phyloP scores from a whole-genome alignment of 2,113 vertebrate genomes.

The Leptocoma aspasia region DNA sequence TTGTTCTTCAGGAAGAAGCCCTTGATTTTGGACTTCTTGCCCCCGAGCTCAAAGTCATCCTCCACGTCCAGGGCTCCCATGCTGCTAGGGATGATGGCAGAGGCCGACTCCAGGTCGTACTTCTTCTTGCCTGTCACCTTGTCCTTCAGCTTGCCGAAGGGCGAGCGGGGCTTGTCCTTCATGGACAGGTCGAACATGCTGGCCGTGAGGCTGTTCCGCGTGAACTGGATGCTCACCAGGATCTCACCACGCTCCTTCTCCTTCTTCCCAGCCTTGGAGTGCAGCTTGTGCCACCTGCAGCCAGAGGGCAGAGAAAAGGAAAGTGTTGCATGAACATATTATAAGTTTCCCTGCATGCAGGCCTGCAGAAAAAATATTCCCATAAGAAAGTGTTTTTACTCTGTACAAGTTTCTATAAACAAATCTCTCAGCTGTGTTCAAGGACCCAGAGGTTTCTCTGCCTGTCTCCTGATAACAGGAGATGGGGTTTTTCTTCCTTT shows the following conservation, averaged over 20 bases:
- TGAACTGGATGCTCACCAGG: conserved; percentile 89
- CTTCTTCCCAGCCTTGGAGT: conserved; percentile 92
- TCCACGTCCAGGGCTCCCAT: conserved; percentile 81
- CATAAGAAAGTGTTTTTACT: too few species aligned
- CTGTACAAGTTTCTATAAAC: too few species aligned
- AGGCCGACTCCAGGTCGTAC: conserved; percentile 81
- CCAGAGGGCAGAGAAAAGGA: neutral
- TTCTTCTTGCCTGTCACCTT: conserved; percentile 87
- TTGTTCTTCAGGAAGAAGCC: conserved; percentile 88
- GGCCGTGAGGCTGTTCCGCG: conserved; percentile 88
- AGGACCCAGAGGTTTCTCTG: too few species aligned
- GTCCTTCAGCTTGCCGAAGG: conserved; percentile 91
- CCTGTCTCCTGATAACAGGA: too few species aligned
- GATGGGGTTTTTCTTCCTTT: too few species aligned
- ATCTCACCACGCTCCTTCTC: conserved; percentile 96
- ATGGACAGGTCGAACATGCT: conserved; percentile 97
- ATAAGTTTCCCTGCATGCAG: too few species aligned
- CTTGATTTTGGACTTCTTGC: conserved; percentile 81
- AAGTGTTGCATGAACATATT: too few species aligned
- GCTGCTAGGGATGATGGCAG: conserved; percentile 82
- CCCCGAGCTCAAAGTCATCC: conserved; percentile 79
- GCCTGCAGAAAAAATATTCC: too few species aligned
- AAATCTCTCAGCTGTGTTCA: too few species aligned
- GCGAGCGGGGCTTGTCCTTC: conserved; percentile 88
- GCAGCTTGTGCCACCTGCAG: conserved; percentile 90